A percentile compares a stretch with the other conserved stretches of the same genome.
Conservation (phyloP, 2,888 invertebrate species). For the Drosophila testacea region DNA sequence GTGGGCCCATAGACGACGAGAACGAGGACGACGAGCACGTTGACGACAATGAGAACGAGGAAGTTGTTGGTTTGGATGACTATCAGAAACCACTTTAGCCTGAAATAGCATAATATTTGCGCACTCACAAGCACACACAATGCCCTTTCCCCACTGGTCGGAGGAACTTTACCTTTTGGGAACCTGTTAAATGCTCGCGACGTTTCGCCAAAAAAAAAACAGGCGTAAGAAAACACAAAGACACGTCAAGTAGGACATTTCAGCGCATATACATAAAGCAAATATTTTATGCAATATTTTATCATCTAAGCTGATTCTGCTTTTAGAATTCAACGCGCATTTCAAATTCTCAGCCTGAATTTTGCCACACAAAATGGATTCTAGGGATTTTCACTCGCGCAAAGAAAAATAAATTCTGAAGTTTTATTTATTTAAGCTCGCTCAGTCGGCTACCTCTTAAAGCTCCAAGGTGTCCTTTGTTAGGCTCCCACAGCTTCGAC, state of each 20-base stretch:
- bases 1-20: constrained; percentile 33
- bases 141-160: neutral
- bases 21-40: constrained; percentile 16
- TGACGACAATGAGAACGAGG: neutral
- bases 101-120: constrained; percentile 74
- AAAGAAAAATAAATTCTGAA: constrained; percentile 26
- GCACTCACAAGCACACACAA: constrained; percentile 46
- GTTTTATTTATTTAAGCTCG: constrained; percentile 59
- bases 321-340: constrained; percentile 55
- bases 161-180: constrained; percentile 33
- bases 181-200: constrained; percentile 60
- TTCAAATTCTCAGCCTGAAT: constrained; percentile 27
- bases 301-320: constrained; percentile 44
- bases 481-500: neutral
- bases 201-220: constrained; percentile 27
- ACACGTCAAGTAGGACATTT: constrained; percentile 50
- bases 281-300: constrained; percentile 65
- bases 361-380: constrained; percentile 39
- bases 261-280: constrained; percentile 50
- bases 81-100: constrained; percentile 74
- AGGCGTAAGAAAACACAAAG: neutral
- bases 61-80: constrained; percentile 59
- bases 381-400: constrained; percentile 25
- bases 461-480: constrained; percentile 46
- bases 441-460: constrained; percentile 28